Conservation (phyloP, 2,113 vertebrate genomes). For the Meles meles region DNA sequence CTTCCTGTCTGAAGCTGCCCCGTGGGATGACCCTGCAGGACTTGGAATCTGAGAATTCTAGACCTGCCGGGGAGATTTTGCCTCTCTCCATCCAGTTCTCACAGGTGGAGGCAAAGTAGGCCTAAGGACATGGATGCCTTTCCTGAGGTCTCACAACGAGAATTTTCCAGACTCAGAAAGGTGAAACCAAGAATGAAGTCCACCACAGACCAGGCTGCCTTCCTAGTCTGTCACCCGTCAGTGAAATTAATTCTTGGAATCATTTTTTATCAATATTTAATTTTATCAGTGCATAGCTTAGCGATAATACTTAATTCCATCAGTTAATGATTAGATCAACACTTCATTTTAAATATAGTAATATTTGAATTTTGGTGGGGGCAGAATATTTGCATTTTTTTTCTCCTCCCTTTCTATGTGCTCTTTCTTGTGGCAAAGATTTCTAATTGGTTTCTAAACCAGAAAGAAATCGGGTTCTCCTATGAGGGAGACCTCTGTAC, state of each 20-base stretch:
- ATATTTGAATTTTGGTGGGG: not conserved
- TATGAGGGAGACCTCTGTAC: not conserved
- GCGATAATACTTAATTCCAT: not conserved
- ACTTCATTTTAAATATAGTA: conserved; percentile 10
- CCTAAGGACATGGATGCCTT: not conserved
- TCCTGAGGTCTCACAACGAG: not conserved
- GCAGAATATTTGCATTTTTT: not conserved
- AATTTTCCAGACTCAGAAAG: not conserved
- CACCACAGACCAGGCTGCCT: not conserved
- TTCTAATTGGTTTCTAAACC: not conserved
- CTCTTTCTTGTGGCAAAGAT: not conserved
- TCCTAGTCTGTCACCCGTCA: not conserved
- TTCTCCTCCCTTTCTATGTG: conserved; percentile 4
- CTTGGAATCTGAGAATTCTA: not conserved
- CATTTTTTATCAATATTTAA: not conserved
- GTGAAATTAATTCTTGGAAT: conserved; percentile 16
- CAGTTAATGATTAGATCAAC: not conserved
- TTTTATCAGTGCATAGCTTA: not conserved
- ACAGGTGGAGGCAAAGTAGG: not conserved
- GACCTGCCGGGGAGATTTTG: not conserved
- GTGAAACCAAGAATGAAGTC: not conserved
- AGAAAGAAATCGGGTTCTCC: not conserved
- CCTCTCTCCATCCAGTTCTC: not conserved
- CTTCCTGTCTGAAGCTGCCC: not conserved
- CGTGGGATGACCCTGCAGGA: not conserved